A percentile compares a stretch with the other conserved stretches of the same genome.
phyloP scores from a whole-genome alignment of 2,113 vertebrate genomes.

The Narcine bancroftii region DNA sequence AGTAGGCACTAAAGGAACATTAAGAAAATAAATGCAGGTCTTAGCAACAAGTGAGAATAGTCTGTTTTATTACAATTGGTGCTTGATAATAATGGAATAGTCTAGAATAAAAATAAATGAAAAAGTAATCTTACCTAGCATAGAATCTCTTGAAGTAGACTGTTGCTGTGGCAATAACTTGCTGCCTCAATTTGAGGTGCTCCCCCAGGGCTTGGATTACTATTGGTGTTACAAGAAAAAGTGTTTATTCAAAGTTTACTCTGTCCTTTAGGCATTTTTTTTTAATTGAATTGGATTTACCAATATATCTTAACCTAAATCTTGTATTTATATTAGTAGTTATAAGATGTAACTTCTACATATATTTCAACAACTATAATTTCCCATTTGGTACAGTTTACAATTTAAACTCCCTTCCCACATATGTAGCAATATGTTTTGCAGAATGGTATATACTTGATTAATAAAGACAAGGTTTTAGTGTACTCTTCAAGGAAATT shows the following conservation, averaged over 20 bases:
- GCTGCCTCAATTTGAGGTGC: constrained; percentile 96
- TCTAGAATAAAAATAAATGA: neutral
- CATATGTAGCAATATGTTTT: neutral
- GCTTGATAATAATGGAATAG: neutral
- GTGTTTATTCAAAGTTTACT: constrained; percentile 17
- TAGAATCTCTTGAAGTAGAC: constrained; percentile 99
- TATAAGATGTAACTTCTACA: neutral
- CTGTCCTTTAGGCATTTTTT: neutral
- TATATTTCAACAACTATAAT: neutral
- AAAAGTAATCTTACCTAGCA: constrained; percentile 70
- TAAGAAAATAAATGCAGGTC: neutral
- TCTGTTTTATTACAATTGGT: neutral
- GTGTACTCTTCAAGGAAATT: neutral
- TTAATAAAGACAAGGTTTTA: neutral
- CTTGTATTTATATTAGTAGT: neutral
- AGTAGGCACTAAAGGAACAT: neutral
- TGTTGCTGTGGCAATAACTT: constrained; percentile 97
- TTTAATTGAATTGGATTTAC: neutral
- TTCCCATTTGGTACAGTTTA: neutral
- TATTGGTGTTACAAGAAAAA: constrained; percentile 49
- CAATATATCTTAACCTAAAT: neutral
- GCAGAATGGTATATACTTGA: neutral
- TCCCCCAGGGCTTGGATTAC: constrained; percentile 98
- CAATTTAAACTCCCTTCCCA: neutral
- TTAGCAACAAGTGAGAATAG: neutral